These are phyloP conservation scores for Tiphia femorata DNA, from an alignment of 2,888 invertebrate species.

Conservation along the genomic window DNA sequence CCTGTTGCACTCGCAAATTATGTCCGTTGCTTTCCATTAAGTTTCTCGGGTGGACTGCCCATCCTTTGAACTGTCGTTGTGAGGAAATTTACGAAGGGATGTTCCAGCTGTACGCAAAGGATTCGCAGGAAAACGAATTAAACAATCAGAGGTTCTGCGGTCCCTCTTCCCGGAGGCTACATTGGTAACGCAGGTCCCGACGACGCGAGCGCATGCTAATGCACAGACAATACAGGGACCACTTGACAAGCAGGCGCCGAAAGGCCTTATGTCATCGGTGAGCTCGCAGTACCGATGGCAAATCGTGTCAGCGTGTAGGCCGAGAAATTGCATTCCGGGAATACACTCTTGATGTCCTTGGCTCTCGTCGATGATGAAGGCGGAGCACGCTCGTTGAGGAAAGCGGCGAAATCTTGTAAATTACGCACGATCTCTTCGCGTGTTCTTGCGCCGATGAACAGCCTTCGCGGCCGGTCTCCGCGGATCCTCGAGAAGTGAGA, in stretches of 20 bases:
- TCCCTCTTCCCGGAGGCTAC: too few relatives aligned
- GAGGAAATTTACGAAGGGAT: too few relatives aligned
- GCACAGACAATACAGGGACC: background rate
- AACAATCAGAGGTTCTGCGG: too few relatives aligned
- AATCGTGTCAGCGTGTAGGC: conserved; percentile 31
- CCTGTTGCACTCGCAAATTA: too few relatives aligned
- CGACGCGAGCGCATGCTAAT: too few relatives aligned
- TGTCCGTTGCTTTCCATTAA: too few relatives aligned
- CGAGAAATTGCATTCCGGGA: conserved; percentile 39
- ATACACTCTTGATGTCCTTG: conserved; percentile 32
- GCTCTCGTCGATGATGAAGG: conserved; percentile 3
- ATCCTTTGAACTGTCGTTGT: too few relatives aligned
- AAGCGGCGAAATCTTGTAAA: too few relatives aligned
- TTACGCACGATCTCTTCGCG: background rate
- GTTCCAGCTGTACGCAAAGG: too few relatives aligned
- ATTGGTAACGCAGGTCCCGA: too few relatives aligned
- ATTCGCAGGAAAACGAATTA: too few relatives aligned
- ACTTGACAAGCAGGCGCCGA: conserved; percentile 21
- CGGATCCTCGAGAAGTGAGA: background rate
- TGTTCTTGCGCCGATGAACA: background rate
- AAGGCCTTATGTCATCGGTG: conserved; percentile 34
- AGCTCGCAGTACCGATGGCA: conserved; percentile 16
- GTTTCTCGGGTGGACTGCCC: too few relatives aligned
- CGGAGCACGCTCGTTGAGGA: background rate
- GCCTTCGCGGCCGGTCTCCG: background rate